A percentile compares a stretch with the other conserved stretches of the same genome.
Conservation (phyloP, 2,797 vertebrate genomes). For the Neopelma chrysocephalum region DNA sequence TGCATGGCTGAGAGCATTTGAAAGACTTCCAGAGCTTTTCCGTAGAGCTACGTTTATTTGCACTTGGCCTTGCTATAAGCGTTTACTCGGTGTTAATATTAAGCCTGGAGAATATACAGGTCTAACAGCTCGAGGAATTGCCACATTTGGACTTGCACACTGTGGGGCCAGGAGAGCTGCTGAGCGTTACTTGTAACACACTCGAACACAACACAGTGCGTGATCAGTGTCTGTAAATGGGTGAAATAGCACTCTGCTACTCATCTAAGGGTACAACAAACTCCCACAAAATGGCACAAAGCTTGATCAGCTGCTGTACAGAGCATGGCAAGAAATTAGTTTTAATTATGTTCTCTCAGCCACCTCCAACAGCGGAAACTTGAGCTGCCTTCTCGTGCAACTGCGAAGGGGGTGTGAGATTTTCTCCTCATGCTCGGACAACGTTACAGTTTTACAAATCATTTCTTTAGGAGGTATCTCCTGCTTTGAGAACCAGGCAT, state of each 20-base stretch:
- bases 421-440: not conserved
- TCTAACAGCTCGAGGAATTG: not conserved
- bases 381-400: not conserved
- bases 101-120: not conserved
- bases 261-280: not conserved
- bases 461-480: not conserved
- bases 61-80: not conserved
- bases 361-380: not conserved
- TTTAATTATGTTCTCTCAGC: not conserved
- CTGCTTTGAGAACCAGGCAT: not conserved
- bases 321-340: not conserved
- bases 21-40: not conserved
- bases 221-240: not conserved
- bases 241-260: not conserved
- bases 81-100: not conserved
- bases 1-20: not conserved
- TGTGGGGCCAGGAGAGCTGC: fast-evolving
- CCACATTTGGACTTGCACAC: not conserved
- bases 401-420: not conserved
- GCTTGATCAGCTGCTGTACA: not conserved
- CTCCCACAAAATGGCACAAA: not conserved
- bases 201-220: fast-evolving
- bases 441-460: not conserved
- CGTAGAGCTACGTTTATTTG: not conserved
- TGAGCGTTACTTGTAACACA: not conserved